These are phyloP conservation scores for Chamaetylas fuelleborni DNA, from an alignment of 2,113 vertebrate species.

Conservation along the genomic window DNA sequence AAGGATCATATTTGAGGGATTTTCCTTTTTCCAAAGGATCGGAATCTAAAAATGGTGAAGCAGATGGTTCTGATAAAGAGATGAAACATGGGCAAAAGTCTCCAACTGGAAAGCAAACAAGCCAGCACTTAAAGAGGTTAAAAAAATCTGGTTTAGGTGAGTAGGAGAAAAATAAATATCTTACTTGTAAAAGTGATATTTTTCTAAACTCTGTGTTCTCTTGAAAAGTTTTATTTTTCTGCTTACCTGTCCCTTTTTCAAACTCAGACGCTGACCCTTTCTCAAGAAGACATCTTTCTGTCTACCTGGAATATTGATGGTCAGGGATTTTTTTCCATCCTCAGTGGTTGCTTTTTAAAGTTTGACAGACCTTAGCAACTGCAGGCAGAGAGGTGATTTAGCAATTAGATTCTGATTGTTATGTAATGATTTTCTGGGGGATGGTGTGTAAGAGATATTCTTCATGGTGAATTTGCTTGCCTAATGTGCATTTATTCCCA, in stretches of 20 bases:
- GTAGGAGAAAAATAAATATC: slow-evolving; percentile 50
- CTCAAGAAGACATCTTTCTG: not conserved
- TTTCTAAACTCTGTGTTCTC: not conserved
- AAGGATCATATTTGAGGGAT: slow-evolving; percentile 50
- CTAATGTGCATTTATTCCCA: not conserved
- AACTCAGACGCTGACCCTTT: not conserved
- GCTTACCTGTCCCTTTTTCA: not conserved
- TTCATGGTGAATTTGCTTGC: not conserved
- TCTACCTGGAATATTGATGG: not conserved
- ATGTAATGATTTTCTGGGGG: not conserved
- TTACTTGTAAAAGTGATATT: not conserved
- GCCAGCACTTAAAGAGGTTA: slow-evolving; percentile 84
- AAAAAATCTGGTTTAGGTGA: slow-evolving; percentile 88
- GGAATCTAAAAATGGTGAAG: slow-evolving; percentile 86
- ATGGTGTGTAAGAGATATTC: not conserved
- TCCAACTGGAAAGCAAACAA: slow-evolving; percentile 83
- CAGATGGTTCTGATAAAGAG: slow-evolving; percentile 86
- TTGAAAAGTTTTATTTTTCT: not conserved
- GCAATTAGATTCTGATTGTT: not conserved
- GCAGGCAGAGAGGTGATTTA: not conserved
- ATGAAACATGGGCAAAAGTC: slow-evolving; percentile 85
- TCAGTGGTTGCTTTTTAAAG: not conserved
- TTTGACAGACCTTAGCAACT: not conserved
- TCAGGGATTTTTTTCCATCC: not conserved
- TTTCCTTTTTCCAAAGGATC: slow-evolving; percentile 76